Percentiles rank a stretch among this genome's conserved stretches.
These are phyloP conservation scores for Hemiscyllium ocellatum DNA, from an alignment of 2,113 vertebrate species.

Conservation along the genomic window DNA sequence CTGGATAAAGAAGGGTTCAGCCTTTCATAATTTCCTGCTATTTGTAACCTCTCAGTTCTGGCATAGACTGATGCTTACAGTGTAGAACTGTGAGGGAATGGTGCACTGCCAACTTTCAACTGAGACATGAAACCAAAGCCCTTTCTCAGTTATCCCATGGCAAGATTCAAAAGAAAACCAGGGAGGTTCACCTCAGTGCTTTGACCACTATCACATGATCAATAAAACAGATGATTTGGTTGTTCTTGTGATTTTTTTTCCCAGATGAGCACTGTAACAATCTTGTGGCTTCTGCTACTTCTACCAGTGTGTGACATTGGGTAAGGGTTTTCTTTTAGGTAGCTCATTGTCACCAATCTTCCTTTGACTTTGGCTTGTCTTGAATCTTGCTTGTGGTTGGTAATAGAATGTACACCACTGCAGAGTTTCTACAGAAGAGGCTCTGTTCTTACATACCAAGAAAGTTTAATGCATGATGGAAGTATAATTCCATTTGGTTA, in stretches of 20 bases:
- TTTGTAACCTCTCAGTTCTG: not conserved
- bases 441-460: no score
- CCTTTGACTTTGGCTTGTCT: no score
- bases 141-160: not conserved
- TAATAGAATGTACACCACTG: no score
- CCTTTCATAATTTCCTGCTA: not conserved
- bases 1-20: not conserved
- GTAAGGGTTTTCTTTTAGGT: no score
- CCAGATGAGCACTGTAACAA: no score
- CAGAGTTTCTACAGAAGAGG: no score
- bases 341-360: no score
- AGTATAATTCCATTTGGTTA: no score
- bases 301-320: no score
- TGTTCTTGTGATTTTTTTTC: not conserved
- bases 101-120: not conserved
- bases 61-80: not conserved
- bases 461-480: no score
- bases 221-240: not conserved
- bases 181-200: not conserved
- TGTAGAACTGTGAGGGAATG: not conserved
- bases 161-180: not conserved
- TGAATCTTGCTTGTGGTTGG: no score
- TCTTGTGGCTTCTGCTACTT: no score
- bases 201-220: not conserved
- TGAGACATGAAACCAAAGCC: not conserved